These are phyloP conservation scores for Rhinella marina DNA, from an alignment of 2,797 vertebrate genomes.

Conservation along the genomic window DNA sequence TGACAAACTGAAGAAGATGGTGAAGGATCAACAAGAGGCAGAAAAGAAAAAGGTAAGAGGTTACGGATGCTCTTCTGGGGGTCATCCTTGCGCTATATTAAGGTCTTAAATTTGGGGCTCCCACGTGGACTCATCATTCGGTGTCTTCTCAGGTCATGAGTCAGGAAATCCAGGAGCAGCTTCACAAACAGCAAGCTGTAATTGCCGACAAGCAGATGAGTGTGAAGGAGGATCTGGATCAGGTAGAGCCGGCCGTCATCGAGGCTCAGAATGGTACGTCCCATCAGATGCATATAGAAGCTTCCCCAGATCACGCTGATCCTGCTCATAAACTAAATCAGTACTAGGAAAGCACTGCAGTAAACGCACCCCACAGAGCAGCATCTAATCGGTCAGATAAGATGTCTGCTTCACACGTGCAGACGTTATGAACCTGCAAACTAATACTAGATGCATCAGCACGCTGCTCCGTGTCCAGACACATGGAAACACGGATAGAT, in stretches of 20 bases:
- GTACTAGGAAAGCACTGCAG: neutral
- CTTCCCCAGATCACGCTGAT: neutral
- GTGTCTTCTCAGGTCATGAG: slow-evolving; percentile 89
- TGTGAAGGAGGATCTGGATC: slow-evolving; percentile 93
- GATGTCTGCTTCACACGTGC: too few relatives aligned
- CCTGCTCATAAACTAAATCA: neutral
- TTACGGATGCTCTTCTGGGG: neutral
- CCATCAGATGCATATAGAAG: neutral
- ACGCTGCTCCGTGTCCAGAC: too few relatives aligned
- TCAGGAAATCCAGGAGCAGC: slow-evolving; percentile 96
- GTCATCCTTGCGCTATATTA: too few relatives aligned
- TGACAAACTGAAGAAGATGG: slow-evolving; percentile 99
- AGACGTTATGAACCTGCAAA: too few relatives aligned
- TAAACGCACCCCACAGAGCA: too few relatives aligned
- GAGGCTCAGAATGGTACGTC: slow-evolving; percentile 95
- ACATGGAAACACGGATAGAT: too few relatives aligned
- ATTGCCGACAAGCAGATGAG: slow-evolving; percentile 97
- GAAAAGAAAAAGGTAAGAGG: slow-evolving; percentile 94
- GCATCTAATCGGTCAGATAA: too few relatives aligned
- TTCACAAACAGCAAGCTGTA: slow-evolving; percentile 95
- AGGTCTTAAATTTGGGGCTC: neutral
- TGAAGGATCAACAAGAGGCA: slow-evolving; percentile 97
- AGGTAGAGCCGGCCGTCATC: slow-evolving; percentile 97
- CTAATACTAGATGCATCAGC: too few relatives aligned
- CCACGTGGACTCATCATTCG: neutral